Evolutionary conservation across 2,113 vertebrate species (phyloP), one percentile per base, ranked within the genome.

Genomic region (Ctenomys sociabilis): DNA sequence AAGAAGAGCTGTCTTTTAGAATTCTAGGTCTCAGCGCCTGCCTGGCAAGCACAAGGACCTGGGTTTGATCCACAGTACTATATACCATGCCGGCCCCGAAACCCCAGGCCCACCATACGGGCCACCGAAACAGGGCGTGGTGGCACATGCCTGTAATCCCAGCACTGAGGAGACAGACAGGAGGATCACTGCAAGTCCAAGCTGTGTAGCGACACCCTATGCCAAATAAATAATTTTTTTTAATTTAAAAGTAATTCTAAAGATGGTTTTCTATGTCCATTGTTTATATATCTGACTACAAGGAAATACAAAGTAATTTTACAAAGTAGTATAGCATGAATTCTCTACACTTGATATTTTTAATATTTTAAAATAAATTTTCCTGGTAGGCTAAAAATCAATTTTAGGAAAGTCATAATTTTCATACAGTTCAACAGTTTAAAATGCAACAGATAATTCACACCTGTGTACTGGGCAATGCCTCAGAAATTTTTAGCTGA

Each of bases 381-480:
- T 91, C 95, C 78, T 43, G 32, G 59, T 93, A 68, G 37, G 77
- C 89, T 83, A 94, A 94, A 37, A 32, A 87, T 37, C 26, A 92
- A 59, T 3, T 95, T 24, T 17, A 40, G n/a, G 32, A 70, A 93
- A 92, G 32, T 7, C 28, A 95, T 90, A 93, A 93, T 84, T 95
- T 59, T 88, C 92, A 83, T 96, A 95, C 93, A 95, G 96, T 92
- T 85, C 85, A 95, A 88, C 21, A 95, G 13, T 83, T 96, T 85
- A 95, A 94, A 93, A 88, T 22, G 84, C 93, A 91, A 88, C 8
- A 95, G 35, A 87, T 40, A 45, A 72, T 57, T 40, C 30, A 59
- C 37, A 95, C n/a, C 70, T 94, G 52, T 66, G 11, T 3, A 59
- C 32, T 78, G 35, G 63, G 28, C 22, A 75, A 57, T 83, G 77